Base-by-base conservation (phyloP, 2,113 vertebrate species). In the Anseranas semipalmata region DNA sequence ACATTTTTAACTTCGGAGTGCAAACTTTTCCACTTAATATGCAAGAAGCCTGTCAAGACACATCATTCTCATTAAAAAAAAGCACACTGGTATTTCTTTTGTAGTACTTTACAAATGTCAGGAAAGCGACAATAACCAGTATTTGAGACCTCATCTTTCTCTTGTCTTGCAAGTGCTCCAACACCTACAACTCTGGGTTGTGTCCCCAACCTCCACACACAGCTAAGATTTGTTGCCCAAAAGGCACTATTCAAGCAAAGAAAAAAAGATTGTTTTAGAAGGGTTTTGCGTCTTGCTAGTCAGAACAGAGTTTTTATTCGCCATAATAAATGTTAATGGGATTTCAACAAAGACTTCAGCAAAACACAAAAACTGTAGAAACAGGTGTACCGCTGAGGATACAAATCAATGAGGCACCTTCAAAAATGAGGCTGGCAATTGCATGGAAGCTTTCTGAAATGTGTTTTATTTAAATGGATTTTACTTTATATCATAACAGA, bases 1-100 rank as follows among this genome's bases (percentile, higher is more conserved):
- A 66, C 3, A 10, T 86, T 94, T 96, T 93, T 92, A 90, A 87
- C 82, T 80, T 60, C 50, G 52, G 71, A 90, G 50, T 71, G 67
- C 67, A 77, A 93, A 90, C 17, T 62, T 77, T 85, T 80, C 48
- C 46, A 81, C 67, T 93, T 86, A 81, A 30, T 59, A 76, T 19
- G 41, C n/a, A 56, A 93, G 71, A 91, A 93, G 93, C 17, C 41
- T 83, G 50, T 80, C 59, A 94, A 77, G 50, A 83, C 14, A 59
- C 2, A 41, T 37, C 50, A 9, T 55, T 85, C 55, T 88, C 55
- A 68, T 59, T 13, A 60, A 60, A 60, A 30, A 53, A 13, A 2
- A n/a, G 9, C 58, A 25, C 60, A 39, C 35, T 45, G 16, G 30
- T 43, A 73, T 66, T 83, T 72, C 35, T 52, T 46, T 30, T 11